A percentile compares a stretch with the other conserved stretches of the same genome.
phyloP scores from a whole-genome alignment of 2,113 vertebrate genomes.

The Cyrtonyx montezumae region DNA sequence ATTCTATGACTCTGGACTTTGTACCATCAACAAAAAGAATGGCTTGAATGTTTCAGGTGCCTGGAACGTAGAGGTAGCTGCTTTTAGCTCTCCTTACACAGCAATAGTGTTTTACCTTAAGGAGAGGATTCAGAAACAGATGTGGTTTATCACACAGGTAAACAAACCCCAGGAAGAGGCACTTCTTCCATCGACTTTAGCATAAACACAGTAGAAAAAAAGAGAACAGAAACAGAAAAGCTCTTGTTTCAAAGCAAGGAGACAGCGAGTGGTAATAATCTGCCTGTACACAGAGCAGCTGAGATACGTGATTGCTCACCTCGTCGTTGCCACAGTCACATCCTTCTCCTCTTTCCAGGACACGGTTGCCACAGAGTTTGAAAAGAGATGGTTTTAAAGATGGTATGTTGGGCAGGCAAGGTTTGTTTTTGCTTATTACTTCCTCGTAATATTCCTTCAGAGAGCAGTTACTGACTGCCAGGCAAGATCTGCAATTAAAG shows the following conservation, averaged over 20 bases:
- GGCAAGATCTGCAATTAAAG: neutral
- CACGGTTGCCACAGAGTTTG: neutral
- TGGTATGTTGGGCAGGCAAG: neutral
- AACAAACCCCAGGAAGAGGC: neutral
- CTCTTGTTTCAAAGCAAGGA: neutral
- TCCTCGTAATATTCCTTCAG: neutral
- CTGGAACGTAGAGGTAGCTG: neutral
- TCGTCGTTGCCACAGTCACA: neutral
- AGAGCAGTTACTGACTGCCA: neutral
- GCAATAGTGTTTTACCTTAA: neutral
- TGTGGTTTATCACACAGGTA: neutral
- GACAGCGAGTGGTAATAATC: neutral
- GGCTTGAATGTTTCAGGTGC: neutral
- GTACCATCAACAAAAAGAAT: neutral
- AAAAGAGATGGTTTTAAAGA: neutral
- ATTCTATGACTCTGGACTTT: neutral
- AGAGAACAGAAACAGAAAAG: neutral
- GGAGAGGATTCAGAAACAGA: neutral
- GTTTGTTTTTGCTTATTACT: neutral
- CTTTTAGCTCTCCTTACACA: too few species aligned
- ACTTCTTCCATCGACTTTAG: neutral
- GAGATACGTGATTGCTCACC: neutral
- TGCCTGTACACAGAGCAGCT: rapidly evolving
- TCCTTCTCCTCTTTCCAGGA: neutral
- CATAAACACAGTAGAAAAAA: neutral